A percentile compares a stretch with the other conserved stretches of the same genome.
These are phyloP conservation scores for Mus minutoides DNA, from an alignment of 2,797 vertebrate genomes.

Conservation along the genomic window DNA sequence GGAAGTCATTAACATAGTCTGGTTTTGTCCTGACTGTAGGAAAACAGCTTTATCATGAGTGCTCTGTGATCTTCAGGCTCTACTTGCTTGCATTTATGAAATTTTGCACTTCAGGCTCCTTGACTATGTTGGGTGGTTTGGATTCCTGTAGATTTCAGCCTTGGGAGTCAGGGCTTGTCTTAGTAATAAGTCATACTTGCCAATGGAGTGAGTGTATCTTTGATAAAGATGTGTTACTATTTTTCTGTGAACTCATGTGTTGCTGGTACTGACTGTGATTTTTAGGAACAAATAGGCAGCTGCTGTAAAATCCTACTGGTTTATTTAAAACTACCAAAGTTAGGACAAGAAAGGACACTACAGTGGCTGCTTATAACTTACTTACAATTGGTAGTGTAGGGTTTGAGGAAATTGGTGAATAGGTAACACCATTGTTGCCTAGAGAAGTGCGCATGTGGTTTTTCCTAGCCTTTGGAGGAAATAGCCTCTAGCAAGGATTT, in stretches of 20 bases:
- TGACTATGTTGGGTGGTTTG: background rate
- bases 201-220: background rate
- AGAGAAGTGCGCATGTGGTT: background rate
- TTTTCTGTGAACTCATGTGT: conserved; percentile 16
- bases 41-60: background rate
- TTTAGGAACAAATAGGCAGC: conserved; percentile 47
- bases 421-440: background rate
- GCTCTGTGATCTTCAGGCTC: no score
- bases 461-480: conserved; percentile 13
- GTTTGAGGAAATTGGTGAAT: background rate
- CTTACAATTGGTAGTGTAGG: background rate
- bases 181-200: background rate
- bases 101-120: background rate
- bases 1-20: background rate
- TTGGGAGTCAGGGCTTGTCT: background rate
- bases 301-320: background rate
- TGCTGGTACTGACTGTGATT: background rate
- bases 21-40: background rate
- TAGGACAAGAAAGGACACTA: background rate
- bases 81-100: background rate
- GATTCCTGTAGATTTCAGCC: background rate
- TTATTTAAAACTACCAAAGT: conserved; percentile 38
- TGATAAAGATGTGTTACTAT: background rate
- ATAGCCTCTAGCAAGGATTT: background rate
- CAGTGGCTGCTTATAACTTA: background rate